These are phyloP conservation scores for Leptopilina myrica DNA, from an alignment of 2,888 invertebrate species.

Conservation along the genomic window DNA sequence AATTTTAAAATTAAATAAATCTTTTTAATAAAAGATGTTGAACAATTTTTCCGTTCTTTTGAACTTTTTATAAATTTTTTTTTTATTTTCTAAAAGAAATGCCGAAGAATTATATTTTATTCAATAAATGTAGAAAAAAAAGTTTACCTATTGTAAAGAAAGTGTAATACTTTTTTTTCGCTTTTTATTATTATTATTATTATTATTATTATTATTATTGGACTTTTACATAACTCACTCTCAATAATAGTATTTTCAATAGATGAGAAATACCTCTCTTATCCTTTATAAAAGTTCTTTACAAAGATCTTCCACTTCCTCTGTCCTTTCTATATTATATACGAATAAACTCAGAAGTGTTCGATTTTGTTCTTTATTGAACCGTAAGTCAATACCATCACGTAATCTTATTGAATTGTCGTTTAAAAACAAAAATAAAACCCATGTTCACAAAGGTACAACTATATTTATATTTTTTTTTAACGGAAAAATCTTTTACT, in stretches of 20 bases:
- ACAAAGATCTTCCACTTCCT: conserved; percentile 10
- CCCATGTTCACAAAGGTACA: not conserved
- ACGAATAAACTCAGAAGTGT: conserved; percentile 7
- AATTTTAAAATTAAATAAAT: too few species aligned
- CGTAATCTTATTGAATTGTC: not conserved
- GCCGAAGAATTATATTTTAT: too few species aligned
- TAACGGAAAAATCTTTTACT: too few species aligned
- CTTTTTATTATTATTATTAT: not conserved
- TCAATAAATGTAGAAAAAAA: not conserved
- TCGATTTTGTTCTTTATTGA: conserved; percentile 16
- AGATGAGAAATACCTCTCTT: not conserved
- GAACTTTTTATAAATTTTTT: too few species aligned
- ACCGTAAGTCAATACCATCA: conserved; percentile 11
- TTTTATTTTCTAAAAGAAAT: too few species aligned
- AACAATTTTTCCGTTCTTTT: too few species aligned
- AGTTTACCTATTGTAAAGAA: not conserved
- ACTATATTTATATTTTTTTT: too few species aligned
- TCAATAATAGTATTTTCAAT: conserved; percentile 13
- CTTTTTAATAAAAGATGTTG: too few species aligned
- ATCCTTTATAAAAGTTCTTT: not conserved
- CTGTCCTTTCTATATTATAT: not conserved
- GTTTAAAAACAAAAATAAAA: conserved; percentile 1
- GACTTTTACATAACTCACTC: conserved; percentile 1
- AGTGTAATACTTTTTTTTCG: not conserved
- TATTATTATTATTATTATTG: not conserved